Evolutionary conservation across 2,113 vertebrate species (phyloP).

Genomic region (Lasiurus cinereus): DNA sequence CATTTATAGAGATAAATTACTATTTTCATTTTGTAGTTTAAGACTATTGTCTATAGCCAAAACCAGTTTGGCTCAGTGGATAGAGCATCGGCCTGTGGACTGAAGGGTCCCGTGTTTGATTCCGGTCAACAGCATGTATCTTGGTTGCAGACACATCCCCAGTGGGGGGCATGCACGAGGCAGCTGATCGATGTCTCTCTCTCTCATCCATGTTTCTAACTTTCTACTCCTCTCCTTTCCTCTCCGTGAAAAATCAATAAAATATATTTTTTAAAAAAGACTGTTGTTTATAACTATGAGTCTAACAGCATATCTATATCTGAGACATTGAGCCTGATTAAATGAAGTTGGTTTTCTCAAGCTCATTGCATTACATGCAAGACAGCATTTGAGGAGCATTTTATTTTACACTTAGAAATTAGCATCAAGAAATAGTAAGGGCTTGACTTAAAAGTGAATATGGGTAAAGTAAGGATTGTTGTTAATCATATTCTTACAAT

Average conservation of each 20-base stretch:
- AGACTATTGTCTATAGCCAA: not conserved
- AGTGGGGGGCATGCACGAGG: too few relatives aligned
- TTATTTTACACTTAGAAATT: constrained; percentile 14
- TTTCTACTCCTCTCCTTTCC: too few relatives aligned
- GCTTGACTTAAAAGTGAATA: not conserved
- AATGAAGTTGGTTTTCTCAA: not conserved
- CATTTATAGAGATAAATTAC: not conserved
- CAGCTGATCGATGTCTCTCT: too few relatives aligned
- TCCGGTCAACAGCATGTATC: too few relatives aligned
- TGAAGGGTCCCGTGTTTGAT: too few relatives aligned
- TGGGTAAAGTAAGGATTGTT: not conserved
- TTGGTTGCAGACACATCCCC: too few relatives aligned
- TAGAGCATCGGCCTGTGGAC: too few relatives aligned
- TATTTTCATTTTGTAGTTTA: constrained; percentile 15
- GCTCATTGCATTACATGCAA: not conserved
- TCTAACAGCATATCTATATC: not conserved
- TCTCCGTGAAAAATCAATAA: too few relatives aligned
- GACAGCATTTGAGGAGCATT: not conserved
- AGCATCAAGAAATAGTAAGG: not conserved
- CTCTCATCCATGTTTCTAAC: too few relatives aligned
- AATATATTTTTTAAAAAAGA: too few relatives aligned
- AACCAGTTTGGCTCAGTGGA: too few relatives aligned
- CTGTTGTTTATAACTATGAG: not conserved
- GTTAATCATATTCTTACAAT: not conserved
- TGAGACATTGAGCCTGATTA: not conserved